These are phyloP conservation scores for Lasiurus borealis DNA, from an alignment of 2,113 vertebrate genomes.

Conservation along the genomic window DNA sequence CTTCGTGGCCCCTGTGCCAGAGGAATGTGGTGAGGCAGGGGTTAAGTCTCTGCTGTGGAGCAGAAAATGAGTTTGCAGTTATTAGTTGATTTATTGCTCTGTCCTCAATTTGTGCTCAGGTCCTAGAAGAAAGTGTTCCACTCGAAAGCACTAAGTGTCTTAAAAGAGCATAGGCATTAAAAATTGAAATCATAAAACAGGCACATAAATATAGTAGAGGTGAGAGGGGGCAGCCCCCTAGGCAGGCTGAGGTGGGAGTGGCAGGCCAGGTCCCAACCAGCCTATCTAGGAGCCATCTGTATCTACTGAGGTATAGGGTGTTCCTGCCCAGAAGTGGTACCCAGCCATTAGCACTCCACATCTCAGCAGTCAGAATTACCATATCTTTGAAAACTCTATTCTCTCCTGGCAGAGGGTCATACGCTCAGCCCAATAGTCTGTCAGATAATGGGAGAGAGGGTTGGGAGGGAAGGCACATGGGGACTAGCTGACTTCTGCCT, in stretches of 20 bases:
- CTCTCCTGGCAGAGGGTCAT: background rate
- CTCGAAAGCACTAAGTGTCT: constrained; percentile 91
- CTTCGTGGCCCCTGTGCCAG: fast-evolving
- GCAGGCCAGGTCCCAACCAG: background rate
- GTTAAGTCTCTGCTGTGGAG: constrained; percentile 84
- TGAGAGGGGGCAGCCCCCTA: constrained; percentile 71
- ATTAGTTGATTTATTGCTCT: constrained; percentile 91
- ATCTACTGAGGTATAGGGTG: background rate
- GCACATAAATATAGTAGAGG: constrained; percentile 89
- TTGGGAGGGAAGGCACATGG: fast-evolving
- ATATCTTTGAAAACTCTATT: background rate
- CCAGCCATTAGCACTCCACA: fast-evolving
- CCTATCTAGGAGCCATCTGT: background rate
- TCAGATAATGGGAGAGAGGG: fast-evolving
- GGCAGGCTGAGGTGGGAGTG: constrained; percentile 25
- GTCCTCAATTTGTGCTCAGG: constrained; percentile 87
- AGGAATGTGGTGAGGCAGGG: constrained; percentile 50
- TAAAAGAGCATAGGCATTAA: constrained; percentile 92
- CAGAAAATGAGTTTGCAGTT: constrained; percentile 90
- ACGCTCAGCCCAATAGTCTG: background rate
- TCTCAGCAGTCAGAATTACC: background rate
- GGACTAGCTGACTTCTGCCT: background rate
- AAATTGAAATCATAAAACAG: constrained; percentile 92
- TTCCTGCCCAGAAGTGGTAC: background rate
- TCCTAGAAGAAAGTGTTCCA: constrained; percentile 91